Conservation (phyloP, 2,113 vertebrate genomes). For the Ploceus nigricollis region DNA sequence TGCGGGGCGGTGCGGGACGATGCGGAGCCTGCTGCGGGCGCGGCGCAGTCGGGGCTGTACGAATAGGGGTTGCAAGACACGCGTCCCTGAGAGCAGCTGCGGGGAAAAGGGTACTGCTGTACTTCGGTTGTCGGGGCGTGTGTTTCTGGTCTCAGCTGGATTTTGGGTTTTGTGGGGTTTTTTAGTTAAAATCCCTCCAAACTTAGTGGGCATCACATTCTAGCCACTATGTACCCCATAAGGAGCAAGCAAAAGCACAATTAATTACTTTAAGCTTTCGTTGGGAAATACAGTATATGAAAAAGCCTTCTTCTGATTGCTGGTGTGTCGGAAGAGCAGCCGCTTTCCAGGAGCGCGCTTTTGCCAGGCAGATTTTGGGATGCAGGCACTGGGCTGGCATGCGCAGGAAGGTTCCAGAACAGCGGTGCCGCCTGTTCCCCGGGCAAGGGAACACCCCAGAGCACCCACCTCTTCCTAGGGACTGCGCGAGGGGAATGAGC, state of each 20-base stretch:
- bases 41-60: neutral
- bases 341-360: neutral
- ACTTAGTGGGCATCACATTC: neutral
- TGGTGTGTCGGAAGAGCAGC: neutral
- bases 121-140: neutral
- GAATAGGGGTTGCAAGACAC: accelerated
- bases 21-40: neutral
- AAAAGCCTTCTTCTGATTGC: neutral
- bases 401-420: slow-evolving; percentile 69
- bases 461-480: neutral
- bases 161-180: neutral
- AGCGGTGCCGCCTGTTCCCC: neutral
- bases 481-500: neutral
- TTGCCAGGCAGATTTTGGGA: neutral
- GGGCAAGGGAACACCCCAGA: neutral
- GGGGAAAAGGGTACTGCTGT: neutral
- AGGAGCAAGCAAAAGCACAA: neutral
- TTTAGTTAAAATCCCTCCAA: neutral
- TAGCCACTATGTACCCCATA: accelerated
- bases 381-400: neutral
- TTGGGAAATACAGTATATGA: neutral
- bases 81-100: neutral
- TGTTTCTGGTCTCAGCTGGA: neutral
- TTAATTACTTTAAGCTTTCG: neutral
- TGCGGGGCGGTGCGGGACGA: neutral